Conservation (phyloP, 1,140 invertebrate genomes). For the Drosophila lacteicornis region DNA sequence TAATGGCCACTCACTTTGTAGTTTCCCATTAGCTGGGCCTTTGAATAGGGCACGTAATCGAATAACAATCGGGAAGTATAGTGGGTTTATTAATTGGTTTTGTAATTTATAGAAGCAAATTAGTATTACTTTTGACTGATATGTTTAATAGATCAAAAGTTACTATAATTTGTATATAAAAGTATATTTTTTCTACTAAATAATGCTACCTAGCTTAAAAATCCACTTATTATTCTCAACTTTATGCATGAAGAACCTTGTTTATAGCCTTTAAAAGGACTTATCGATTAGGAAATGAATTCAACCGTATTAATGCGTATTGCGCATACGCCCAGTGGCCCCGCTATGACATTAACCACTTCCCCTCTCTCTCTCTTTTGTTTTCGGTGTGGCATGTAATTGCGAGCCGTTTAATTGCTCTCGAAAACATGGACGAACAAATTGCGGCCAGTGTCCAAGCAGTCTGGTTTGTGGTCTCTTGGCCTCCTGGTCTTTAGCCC, state of each 20-base stretch:
- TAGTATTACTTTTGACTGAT: not conserved
- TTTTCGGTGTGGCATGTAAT: slow-evolving; percentile 51
- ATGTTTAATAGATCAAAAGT: not conserved
- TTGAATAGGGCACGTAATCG: slow-evolving; percentile 21
- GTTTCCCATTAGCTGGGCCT: slow-evolving; percentile 21
- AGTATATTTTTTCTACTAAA: no score
- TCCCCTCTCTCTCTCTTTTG: not conserved
- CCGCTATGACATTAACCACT: slow-evolving; percentile 11
- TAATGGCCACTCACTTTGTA: slow-evolving; percentile 34
- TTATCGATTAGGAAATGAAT: slow-evolving; percentile 23
- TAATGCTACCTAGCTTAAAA: no score
- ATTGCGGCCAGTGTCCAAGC: slow-evolving; percentile 22
- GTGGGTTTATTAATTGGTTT: slow-evolving; percentile 10
- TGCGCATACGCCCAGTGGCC: slow-evolving; percentile 52
- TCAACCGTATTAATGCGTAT: slow-evolving; percentile 18
- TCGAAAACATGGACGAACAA: slow-evolving; percentile 45
- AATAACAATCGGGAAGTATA: slow-evolving; percentile 9
- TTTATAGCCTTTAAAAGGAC: not conserved
- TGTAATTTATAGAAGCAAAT: not conserved
- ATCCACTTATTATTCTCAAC: not conserved
- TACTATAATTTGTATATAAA: not conserved
- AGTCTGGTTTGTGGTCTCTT: slow-evolving; percentile 18
- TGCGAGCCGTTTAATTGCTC: slow-evolving; percentile 61
- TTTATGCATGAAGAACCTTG: not conserved
- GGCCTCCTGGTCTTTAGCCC: slow-evolving; percentile 7